phyloP scores from a whole-genome alignment of 1,140 invertebrate genomes.

The Drosophila punjabiensis region DNA sequence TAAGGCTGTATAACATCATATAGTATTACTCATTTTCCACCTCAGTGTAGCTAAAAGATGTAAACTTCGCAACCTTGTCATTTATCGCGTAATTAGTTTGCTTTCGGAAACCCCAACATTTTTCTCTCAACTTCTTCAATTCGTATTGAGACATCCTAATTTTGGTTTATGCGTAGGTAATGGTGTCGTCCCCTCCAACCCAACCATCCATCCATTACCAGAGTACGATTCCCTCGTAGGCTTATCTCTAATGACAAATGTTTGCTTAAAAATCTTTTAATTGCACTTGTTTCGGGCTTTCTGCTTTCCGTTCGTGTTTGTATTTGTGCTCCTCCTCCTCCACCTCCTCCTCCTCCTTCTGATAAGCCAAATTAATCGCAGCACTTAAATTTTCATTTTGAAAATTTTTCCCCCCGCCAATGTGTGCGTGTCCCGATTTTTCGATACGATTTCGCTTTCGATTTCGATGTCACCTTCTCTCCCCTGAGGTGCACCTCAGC shows the following conservation, averaged over 20 bases:
- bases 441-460: constrained; percentile 50
- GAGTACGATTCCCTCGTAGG: background rate
- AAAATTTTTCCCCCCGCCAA: constrained; percentile 44
- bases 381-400: constrained; percentile 83
- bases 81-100: constrained; percentile 82
- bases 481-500: background rate
- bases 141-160: constrained; percentile 74
- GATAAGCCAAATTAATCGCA: constrained; percentile 84
- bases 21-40: background rate
- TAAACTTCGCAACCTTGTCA: constrained; percentile 19
- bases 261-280: constrained; percentile 84
- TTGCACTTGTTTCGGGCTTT: constrained; percentile 74
- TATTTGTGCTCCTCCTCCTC: constrained; percentile 23
- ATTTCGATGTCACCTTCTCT: constrained; percentile 42
- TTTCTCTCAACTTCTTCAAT: background rate
- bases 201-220: constrained; percentile 1
- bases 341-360: constrained; percentile 28
- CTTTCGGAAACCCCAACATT: constrained; percentile 14
- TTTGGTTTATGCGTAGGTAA: constrained; percentile 72
- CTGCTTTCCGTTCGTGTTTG: constrained; percentile 12
- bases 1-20: background rate
- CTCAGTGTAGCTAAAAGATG: background rate
- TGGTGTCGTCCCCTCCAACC: background rate
- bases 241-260: constrained; percentile 83
- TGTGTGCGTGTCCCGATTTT: constrained; percentile 42